Evolutionary conservation across 2,797 vertebrate genomes (phyloP).

Genomic region (Eulemur rubriventer): DNA sequence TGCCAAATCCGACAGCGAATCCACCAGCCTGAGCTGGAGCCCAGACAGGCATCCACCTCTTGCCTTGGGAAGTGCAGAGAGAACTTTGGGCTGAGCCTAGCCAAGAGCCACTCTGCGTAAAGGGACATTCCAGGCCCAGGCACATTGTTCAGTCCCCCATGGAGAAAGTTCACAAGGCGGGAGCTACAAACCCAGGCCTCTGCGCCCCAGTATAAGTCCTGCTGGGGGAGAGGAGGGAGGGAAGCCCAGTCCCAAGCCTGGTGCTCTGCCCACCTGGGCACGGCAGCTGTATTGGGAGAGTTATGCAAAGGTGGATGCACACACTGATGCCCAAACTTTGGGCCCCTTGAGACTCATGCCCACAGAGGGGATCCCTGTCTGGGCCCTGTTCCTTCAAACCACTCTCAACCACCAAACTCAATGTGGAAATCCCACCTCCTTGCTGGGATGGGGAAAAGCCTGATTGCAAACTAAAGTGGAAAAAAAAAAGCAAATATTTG

Average conservation of each 20-base stretch:
- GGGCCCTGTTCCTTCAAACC: neutral
- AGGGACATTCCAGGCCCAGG: neutral
- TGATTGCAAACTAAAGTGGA: neutral
- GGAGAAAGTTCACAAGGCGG: neutral
- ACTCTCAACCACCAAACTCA: neutral
- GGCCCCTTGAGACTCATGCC: neutral
- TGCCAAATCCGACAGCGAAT: conserved; percentile 32
- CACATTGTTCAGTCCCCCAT: neutral
- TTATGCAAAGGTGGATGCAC: neutral
- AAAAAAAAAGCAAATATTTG: neutral
- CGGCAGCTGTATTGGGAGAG: neutral
- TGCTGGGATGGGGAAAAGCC: neutral
- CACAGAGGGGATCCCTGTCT: neutral
- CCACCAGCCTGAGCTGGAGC: neutral
- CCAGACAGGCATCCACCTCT: neutral
- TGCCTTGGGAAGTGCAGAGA: neutral
- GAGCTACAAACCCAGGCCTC: neutral
- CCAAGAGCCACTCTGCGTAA: neutral
- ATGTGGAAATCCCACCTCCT: neutral
- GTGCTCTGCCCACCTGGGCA: neutral
- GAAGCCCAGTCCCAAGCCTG: neutral
- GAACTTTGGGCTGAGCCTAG: neutral
- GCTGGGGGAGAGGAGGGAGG: neutral
- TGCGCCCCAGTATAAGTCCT: neutral
- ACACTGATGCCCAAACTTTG: neutral